Conservation (phyloP, 2,888 invertebrate genomes). For the Argyresthia goedartella region DNA sequence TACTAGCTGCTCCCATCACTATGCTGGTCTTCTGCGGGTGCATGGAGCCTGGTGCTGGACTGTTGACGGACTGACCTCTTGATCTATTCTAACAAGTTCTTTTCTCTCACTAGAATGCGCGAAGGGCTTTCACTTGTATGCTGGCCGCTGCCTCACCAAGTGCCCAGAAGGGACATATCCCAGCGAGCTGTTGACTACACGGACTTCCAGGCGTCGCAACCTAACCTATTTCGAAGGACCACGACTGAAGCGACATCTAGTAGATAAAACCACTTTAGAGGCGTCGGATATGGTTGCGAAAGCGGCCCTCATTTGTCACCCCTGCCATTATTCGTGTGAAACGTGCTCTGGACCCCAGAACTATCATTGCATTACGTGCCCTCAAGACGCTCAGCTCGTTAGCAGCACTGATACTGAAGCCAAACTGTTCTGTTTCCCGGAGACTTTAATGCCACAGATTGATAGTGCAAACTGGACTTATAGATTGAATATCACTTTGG, state of each 20-base stretch:
- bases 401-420: constrained; percentile 46
- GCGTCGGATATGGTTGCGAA: constrained; percentile 42
- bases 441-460: constrained; percentile 48
- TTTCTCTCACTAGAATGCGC: constrained; percentile 76
- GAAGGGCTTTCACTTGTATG: constrained; percentile 70
- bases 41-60: constrained; percentile 64
- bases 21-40: constrained; percentile 29
- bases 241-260: constrained; percentile 39
- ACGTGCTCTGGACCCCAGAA: constrained; percentile 77
- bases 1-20: too few relatives aligned
- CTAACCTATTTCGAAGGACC: constrained; percentile 33
- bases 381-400: constrained; percentile 73
- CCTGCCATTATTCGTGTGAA: constrained; percentile 83
- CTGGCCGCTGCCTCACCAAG: constrained; percentile 69
- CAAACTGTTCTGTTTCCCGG: constrained; percentile 64
- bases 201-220: constrained; percentile 53
- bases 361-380: constrained; percentile 77
- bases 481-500: constrained; percentile 47
- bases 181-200: constrained; percentile 44
- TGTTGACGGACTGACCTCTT: constrained; percentile 46
- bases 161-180: constrained; percentile 71
- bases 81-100: constrained; percentile 34
- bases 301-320: constrained; percentile 63
- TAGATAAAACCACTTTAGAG: constrained; percentile 29
- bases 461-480: constrained; percentile 56